Evolutionary conservation across 2,113 vertebrate genomes (phyloP), one percentile per base, ranked within the genome.

Genomic region (Labeo catla): DNA sequence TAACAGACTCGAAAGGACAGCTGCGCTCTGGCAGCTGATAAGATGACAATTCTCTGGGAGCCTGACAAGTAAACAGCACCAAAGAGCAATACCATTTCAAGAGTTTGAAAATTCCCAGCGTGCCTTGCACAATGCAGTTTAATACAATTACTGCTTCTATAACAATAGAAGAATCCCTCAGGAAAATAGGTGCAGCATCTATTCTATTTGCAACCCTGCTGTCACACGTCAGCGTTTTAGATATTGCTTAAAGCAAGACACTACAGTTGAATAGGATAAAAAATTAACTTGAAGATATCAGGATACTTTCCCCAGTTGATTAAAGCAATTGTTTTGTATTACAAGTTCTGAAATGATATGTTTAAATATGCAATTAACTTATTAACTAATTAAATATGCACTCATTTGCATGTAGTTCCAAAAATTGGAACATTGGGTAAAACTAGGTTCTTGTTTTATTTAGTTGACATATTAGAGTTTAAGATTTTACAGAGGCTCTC

Each of bases 41-140:
- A 81, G 72, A 80, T 72, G 19, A 28, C 68, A 50, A 52, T 80
- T 79, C 83, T 81, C 15, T 13, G 68, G 57, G 77, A 81, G 59
- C 50, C 43, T 16, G 8, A 85, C 70, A 15, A n/a, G 9, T 52
- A 77, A 74, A 50, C 47, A 47, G 11, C 23, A 28, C 54, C 57
- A 49, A 15, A 59, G 54, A 45, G 36, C 43, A 47, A 45, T 28
- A 15, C 4, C 9, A 9, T 63, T 80, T 80, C 19, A 23, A 19
- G 36, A n/a, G 36, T 80, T 45, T 63, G 23, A 45, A 80, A 61
- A 23, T n/a, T 43, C 52, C 49, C n/a, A 50, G 13, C 9, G 19
- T 59, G 57, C 57, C 47, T 47, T 77, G 28, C 7, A 34, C 76
- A 19, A 19, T 76, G 4, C 7, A 34, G 13, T 76, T 52, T 16